phyloP scores from a whole-genome alignment of 2,888 invertebrate species.

The Mycalesis mineus region DNA sequence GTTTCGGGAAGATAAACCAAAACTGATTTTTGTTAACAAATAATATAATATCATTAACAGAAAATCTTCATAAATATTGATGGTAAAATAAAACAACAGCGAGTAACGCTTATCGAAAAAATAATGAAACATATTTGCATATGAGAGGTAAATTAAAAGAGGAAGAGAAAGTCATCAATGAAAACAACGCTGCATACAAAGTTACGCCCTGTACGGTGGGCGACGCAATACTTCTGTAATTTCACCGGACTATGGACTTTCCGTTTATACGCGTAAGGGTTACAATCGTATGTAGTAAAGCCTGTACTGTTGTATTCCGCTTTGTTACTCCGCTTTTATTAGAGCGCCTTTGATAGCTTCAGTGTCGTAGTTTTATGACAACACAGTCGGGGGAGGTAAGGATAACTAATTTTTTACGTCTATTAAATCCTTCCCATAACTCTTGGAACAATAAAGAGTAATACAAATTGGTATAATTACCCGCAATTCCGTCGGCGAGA shows the following conservation, averaged over 20 bases:
- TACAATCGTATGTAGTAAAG: slow-evolving; percentile 20
- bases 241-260: slow-evolving; percentile 17
- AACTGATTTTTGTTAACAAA: no score
- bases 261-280: slow-evolving; percentile 9
- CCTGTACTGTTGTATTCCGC: slow-evolving; percentile 46
- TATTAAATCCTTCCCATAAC: slow-evolving; percentile 25
- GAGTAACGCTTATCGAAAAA: slow-evolving; percentile 12
- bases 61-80: not conserved
- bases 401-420: slow-evolving; percentile 50
- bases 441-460: slow-evolving; percentile 19
- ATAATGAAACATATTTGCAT: slow-evolving; percentile 27
- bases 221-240: slow-evolving; percentile 14
- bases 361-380: slow-evolving; percentile 56
- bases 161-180: slow-evolving; percentile 34
- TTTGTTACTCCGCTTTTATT: slow-evolving; percentile 61
- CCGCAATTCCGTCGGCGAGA: slow-evolving; percentile 14
- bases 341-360: slow-evolving; percentile 57
- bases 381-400: slow-evolving; percentile 41
- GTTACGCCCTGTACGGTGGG: slow-evolving; percentile 23
- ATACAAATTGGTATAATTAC: slow-evolving; percentile 21
- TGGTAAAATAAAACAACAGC: slow-evolving; percentile 7
- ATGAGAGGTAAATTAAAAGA: slow-evolving; percentile 31
- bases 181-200: slow-evolving; percentile 33
- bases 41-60: no score
- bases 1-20: no score